These are phyloP conservation scores for Tilapia sparmanii DNA, from an alignment of 2,113 vertebrate genomes.

Conservation along the genomic window DNA sequence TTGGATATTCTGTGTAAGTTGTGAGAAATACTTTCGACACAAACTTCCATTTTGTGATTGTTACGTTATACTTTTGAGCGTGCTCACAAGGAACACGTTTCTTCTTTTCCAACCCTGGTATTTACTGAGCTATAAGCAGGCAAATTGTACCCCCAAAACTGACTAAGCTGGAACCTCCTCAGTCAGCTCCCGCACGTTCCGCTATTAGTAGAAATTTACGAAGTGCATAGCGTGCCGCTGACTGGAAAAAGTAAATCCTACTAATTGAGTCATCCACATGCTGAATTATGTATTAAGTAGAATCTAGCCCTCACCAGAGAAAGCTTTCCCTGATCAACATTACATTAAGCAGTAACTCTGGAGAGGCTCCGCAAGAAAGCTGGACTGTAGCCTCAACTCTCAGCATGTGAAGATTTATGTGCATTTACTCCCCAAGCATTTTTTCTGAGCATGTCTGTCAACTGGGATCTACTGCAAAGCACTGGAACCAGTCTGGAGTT, in stretches of 20 bases:
- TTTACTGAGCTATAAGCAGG: background rate
- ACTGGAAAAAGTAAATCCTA: slow-evolving; percentile 40
- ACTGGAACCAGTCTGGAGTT: background rate
- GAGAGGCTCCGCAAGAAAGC: background rate
- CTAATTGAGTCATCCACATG: slow-evolving; percentile 62
- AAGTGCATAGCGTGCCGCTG: background rate
- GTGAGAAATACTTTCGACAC: background rate
- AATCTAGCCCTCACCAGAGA: slow-evolving; percentile 38
- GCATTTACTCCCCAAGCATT: background rate
- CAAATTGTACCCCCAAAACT: background rate
- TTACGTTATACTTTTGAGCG: background rate
- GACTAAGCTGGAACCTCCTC: background rate
- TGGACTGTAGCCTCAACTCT: slow-evolving; percentile 12
- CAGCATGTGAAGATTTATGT: slow-evolving; percentile 20
- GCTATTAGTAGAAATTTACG: slow-evolving; percentile 8
- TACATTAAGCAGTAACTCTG: slow-evolving; percentile 18
- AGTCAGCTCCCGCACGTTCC: background rate
- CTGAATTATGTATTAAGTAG: slow-evolving; percentile 65
- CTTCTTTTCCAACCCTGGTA: background rate
- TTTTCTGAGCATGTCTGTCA: background rate
- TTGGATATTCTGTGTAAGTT: background rate
- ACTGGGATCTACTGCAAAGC: background rate
- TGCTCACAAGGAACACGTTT: background rate
- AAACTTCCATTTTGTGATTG: background rate
- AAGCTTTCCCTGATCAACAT: slow-evolving; percentile 45